Evolutionary conservation across 2,888 invertebrate species (phyloP).

Genomic region (Ecliptopera silaceata): DNA sequence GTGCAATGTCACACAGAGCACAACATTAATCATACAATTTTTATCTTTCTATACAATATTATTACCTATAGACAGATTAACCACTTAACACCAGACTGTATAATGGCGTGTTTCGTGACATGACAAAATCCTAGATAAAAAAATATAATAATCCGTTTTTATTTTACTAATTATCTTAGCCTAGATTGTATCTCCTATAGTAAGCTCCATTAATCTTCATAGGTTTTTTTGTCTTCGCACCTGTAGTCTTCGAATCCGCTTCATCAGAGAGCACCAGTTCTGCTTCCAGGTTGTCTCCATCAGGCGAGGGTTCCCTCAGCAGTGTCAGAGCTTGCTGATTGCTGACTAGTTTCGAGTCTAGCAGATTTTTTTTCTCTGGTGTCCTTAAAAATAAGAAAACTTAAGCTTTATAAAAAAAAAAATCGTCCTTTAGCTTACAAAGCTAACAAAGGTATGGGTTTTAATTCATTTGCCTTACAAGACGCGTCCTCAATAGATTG

Average conservation of each 20-base stretch:
- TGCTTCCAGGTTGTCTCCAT: slow-evolving; percentile 55
- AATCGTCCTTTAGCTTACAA: too few species aligned
- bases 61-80: too few species aligned
- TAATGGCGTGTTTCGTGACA: too few species aligned
- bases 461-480: too few species aligned
- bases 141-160: background rate
- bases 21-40: too few species aligned
- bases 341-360: slow-evolving; percentile 17
- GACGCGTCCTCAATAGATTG: too few species aligned
- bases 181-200: slow-evolving; percentile 39
- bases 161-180: background rate
- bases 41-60: too few species aligned
- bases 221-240: slow-evolving; percentile 29
- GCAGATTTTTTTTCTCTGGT: background rate
- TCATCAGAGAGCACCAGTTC: slow-evolving; percentile 39
- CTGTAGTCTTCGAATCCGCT: slow-evolving; percentile 4
- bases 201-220: slow-evolving; percentile 59
- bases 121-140: too few species aligned
- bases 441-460: too few species aligned
- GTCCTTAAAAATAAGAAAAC: background rate
- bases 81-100: too few species aligned
- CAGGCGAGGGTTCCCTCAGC: slow-evolving; percentile 50
- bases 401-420: too few species aligned
- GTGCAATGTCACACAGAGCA: too few species aligned
- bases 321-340: slow-evolving; percentile 46